Base-by-base conservation (phyloP, 2,797 vertebrate species). In the Mastacembelus armatus region DNA sequence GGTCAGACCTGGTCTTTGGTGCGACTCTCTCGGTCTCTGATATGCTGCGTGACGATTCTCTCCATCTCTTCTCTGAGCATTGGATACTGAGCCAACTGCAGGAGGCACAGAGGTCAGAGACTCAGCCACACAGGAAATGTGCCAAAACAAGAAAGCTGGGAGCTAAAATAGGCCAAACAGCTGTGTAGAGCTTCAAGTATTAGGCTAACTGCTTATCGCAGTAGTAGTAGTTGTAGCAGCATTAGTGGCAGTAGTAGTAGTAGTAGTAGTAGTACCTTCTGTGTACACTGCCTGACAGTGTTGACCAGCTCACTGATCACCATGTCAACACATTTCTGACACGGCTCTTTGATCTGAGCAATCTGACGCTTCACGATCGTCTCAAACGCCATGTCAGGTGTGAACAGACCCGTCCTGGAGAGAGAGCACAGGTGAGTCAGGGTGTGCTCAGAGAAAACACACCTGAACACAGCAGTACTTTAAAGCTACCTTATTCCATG, bases 341-440 rank as follows among this genome's bases (percentile, higher is more conserved):
- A 98, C 30, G 97, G 97, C 15, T 97, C 96, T 92, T 97, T 98
- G 86, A 95, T 96, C 94, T 96, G 96, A 92, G 93, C 95, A 52
- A 98, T 96, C 93, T 96, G 96, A 77, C 97, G 95, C 93, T 98
- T 98, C 89, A 98, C 96, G 78, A 98, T 98, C 44, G 96, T 98
- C 95, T 98, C 97, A 85, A 98, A 98, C 51, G 96, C 96, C 97
- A 98, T 98, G 92, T 98, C 96, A 16, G 96, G 97, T 22, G 97
- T 98, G 86, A 98, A 98, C 71, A 98, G 95, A 85, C 97, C 97
- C 44, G 97, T 98, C 95, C 97, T 98, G 92, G 82, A 84, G 83
- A 59, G 7, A 52, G n/a, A 38, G 3, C 10, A 54, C 42, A 63
- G 50, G 51, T 51, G 18, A 52, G 21, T 1, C 6, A n/a, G 19